Percentiles rank a stretch among this genome's conserved stretches.
phyloP scores from a whole-genome alignment of 1,140 invertebrate genomes.

The Musca domestica region DNA sequence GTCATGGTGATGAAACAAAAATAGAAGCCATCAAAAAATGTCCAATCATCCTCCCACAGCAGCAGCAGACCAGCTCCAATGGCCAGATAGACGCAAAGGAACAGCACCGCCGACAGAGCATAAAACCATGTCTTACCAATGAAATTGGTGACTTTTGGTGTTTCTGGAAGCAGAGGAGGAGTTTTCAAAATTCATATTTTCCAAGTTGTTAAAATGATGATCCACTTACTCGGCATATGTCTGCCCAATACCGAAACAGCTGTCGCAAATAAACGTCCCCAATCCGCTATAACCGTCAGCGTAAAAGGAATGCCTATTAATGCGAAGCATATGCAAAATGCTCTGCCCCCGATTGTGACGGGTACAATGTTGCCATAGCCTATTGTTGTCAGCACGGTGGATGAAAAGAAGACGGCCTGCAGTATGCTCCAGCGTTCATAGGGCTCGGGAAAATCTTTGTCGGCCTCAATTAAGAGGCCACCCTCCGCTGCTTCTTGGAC shows the following conservation, averaged over 20 bases:
- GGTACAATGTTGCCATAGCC: conserved; percentile 95
- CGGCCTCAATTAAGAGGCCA: conserved; percentile 60
- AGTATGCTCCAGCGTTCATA: conserved; percentile 73
- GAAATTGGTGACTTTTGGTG: conserved; percentile 49
- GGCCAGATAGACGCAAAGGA: conserved; percentile 75
- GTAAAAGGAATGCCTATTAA: conserved; percentile 91
- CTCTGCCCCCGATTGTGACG: conserved; percentile 76
- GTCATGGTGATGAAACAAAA: conserved; percentile 95
- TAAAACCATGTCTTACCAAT: conserved; percentile 61
- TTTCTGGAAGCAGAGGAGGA: conserved; percentile 31
- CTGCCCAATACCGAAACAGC: conserved; percentile 67
- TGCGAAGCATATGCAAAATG: conserved; percentile 91
- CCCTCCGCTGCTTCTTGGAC: conserved; percentile 64
- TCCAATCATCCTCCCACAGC: conserved; percentile 83
- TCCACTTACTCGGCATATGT: conserved; percentile 58
- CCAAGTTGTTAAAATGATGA: not conserved
- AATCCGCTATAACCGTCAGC: conserved; percentile 88
- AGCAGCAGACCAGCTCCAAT: conserved; percentile 71
- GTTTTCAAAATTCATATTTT: conserved; percentile 13
- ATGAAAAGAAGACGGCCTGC: conserved; percentile 80
- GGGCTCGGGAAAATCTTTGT: conserved; percentile 58
- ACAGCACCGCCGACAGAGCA: conserved; percentile 68
- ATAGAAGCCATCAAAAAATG: conserved; percentile 89
- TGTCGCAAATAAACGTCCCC: conserved; percentile 83
- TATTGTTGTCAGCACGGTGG: conserved; percentile 81